phyloP scores from a whole-genome alignment of 2,888 invertebrate genomes.

The Piscicola geometra region DNA sequence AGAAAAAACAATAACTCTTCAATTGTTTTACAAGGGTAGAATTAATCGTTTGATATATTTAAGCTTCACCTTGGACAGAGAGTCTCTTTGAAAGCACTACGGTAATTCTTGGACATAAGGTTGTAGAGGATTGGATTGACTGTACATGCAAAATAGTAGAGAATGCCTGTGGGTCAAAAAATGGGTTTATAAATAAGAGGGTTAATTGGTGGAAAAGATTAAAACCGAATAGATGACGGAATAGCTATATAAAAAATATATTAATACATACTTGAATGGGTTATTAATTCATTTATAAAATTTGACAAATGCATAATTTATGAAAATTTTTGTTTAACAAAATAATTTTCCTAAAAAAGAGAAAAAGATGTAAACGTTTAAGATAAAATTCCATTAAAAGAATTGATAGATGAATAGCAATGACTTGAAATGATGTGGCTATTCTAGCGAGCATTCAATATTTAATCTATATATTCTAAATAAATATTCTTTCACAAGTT shows the following conservation, averaged over 20 bases:
- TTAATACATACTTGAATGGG: too few relatives aligned
- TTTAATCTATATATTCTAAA: neutral
- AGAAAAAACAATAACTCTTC: neutral
- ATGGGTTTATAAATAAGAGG: neutral
- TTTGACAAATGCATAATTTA: too few relatives aligned
- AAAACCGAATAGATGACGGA: too few relatives aligned
- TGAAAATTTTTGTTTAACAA: too few relatives aligned
- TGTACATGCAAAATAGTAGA: slow-evolving; percentile 87
- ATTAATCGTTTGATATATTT: too few relatives aligned
- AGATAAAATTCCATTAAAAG: neutral
- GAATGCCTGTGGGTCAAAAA: slow-evolving; percentile 64
- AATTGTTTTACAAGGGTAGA: neutral
- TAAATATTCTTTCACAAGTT: neutral
- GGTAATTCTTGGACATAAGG: slow-evolving; percentile 87
- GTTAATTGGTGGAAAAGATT: too few relatives aligned
- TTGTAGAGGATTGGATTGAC: slow-evolving; percentile 90
- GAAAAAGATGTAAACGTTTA: neutral
- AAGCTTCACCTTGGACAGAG: slow-evolving; percentile 47
- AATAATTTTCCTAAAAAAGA: too few relatives aligned
- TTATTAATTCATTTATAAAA: too few relatives aligned
- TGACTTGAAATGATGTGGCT: neutral
- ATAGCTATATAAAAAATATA: too few relatives aligned
- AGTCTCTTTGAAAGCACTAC: slow-evolving; percentile 79
- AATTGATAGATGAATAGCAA: neutral
- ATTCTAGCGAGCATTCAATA: neutral